These are phyloP conservation scores for Alouatta palliata DNA, from an alignment of 2,113 vertebrate species.

Conservation along the genomic window DNA sequence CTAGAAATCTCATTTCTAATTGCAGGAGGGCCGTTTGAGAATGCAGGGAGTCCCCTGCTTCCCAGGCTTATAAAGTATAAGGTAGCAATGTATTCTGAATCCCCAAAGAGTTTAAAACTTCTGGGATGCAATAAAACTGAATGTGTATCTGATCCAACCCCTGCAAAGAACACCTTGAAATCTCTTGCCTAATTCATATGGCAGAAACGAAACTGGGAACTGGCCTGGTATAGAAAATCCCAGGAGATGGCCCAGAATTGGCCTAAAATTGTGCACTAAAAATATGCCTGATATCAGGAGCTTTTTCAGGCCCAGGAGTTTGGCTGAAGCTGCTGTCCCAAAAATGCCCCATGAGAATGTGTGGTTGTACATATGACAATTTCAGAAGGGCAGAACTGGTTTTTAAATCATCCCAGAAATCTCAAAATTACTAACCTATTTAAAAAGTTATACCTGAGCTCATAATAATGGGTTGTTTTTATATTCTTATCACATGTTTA, in stretches of 20 bases:
- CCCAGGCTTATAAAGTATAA: background rate
- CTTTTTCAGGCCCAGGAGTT: background rate
- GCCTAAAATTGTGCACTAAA: background rate
- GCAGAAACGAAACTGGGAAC: background rate
- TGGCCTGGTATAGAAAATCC: background rate
- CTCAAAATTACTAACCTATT: background rate
- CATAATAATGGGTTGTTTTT: background rate
- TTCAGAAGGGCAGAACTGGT: background rate
- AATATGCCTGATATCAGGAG: background rate
- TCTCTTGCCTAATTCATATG: background rate
- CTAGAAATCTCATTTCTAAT: constrained; percentile 55
- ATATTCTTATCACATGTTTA: background rate
- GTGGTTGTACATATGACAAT: background rate
- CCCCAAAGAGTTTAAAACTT: background rate
- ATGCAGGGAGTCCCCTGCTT: background rate
- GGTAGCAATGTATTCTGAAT: background rate
- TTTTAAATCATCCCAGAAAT: background rate
- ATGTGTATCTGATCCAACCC: background rate
- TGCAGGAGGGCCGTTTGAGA: constrained; percentile 36
- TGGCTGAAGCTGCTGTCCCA: background rate
- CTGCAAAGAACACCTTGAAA: background rate
- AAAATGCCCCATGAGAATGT: background rate
- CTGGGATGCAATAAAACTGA: background rate
- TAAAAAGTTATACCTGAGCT: background rate
- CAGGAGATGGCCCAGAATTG: background rate